Conservation (phyloP, 2,797 vertebrate species). For the Sebastes elongatus region DNA sequence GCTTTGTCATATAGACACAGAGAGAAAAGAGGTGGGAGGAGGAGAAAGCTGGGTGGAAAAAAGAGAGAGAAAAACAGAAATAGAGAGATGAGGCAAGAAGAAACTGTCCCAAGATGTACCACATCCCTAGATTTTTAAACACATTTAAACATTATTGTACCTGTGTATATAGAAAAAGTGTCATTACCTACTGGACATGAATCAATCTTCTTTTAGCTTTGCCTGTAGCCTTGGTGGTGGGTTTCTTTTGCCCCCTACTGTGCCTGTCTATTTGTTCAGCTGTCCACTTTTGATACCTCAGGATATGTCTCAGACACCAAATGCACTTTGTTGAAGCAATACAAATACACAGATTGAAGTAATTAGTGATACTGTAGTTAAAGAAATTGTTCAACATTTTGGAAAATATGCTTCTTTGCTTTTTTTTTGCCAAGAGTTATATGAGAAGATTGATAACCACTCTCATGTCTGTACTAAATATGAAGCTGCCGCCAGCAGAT, state of each 20-base stretch:
- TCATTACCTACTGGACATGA: not conserved
- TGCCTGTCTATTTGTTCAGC: conserved; percentile 7
- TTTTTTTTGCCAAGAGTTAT: not conserved
- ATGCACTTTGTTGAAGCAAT: not conserved
- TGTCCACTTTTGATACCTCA: not conserved
- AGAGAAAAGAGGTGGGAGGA: conserved; percentile 41
- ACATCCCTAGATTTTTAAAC: not conserved
- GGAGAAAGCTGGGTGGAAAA: conserved; percentile 25
- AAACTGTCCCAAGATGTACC: not conserved
- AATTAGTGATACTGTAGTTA: not conserved
- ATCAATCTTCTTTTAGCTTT: not conserved
- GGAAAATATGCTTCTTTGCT: not conserved
- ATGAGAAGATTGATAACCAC: not conserved
- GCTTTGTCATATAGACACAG: conserved; percentile 47
- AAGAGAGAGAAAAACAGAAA: conserved; percentile 10
- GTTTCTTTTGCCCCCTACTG: conserved; percentile 2
- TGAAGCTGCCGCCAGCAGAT: not conserved
- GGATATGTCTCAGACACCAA: conserved; percentile 24
- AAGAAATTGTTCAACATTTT: not conserved
- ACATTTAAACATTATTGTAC: not conserved
- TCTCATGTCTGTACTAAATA: not conserved
- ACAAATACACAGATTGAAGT: not conserved
- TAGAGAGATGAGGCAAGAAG: not conserved
- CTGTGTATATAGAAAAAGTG: not conserved
- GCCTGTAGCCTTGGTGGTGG: not conserved